These are phyloP conservation scores for Melinaea marsaeus DNA, from an alignment of 2,888 invertebrate species.

Conservation along the genomic window DNA sequence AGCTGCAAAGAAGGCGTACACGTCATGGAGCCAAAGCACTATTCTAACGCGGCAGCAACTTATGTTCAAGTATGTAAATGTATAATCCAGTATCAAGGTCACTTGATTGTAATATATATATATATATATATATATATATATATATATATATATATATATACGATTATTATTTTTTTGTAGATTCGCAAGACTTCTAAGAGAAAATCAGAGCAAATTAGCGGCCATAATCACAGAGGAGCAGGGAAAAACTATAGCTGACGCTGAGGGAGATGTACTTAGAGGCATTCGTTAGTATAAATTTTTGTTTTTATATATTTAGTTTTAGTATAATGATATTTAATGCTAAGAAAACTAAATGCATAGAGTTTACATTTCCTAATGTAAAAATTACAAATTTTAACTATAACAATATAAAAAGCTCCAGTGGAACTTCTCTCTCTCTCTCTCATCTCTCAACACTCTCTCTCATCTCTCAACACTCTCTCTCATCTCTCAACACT, in stretches of 20 bases:
- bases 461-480: too few relatives aligned
- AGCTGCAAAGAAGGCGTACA: slow-evolving; percentile 87
- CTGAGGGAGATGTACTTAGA: slow-evolving; percentile 98
- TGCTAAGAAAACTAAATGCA: too few relatives aligned
- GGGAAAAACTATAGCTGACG: slow-evolving; percentile 97
- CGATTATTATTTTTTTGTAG: slow-evolving; percentile 52
- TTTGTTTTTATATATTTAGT: slow-evolving; percentile 9
- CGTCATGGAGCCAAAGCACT: slow-evolving; percentile 93
- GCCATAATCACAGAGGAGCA: slow-evolving; percentile 96
- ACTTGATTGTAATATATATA: background rate
- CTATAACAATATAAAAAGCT: background rate
- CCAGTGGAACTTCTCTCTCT: too few relatives aligned
- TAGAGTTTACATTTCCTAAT: too few relatives aligned
- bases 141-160: too few relatives aligned
- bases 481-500: too few relatives aligned
- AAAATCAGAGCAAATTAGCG: slow-evolving; percentile 93
- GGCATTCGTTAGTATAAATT: slow-evolving; percentile 91
- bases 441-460: too few relatives aligned
- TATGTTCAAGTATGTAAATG: slow-evolving; percentile 83
- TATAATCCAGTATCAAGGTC: background rate
- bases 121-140: too few relatives aligned
- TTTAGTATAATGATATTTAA: background rate
- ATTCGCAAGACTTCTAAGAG: slow-evolving; percentile 89
- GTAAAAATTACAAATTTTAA: background rate
- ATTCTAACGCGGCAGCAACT: slow-evolving; percentile 94